Evolutionary conservation across 2,888 invertebrate genomes (phyloP).

Genomic region (Caenorhabditis virilis): DNA sequence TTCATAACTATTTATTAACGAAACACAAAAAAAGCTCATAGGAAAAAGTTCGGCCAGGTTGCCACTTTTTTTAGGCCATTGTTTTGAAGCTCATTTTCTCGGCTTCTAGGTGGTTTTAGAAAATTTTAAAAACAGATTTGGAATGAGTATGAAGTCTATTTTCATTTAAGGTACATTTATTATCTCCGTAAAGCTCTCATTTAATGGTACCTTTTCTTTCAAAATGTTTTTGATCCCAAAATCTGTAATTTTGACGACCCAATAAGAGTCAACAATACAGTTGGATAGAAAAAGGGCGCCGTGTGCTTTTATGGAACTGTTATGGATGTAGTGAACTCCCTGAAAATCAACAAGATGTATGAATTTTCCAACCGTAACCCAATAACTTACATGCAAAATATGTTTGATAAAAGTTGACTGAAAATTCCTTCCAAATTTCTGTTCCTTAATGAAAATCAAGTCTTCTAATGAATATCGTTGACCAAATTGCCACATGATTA

Average conservation of each 20-base stretch:
- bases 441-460: slow-evolving; percentile 43
- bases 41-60: too few species aligned
- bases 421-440: slow-evolving; percentile 52
- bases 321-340: slow-evolving; percentile 51
- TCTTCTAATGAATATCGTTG: slow-evolving; percentile 44
- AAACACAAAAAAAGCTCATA: too few species aligned
- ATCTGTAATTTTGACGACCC: slow-evolving; percentile 55
- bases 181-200: too few species aligned
- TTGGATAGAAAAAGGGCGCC: slow-evolving; percentile 50
- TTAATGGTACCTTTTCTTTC: slow-evolving; percentile 31
- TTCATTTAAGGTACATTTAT: too few species aligned
- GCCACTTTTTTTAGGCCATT: too few species aligned
- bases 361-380: background rate
- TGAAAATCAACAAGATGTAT: slow-evolving; percentile 6
- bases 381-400: slow-evolving; percentile 41
- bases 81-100: too few species aligned
- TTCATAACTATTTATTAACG: too few species aligned
- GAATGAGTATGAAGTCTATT: too few species aligned
- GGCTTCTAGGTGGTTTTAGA: too few species aligned
- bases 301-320: slow-evolving; percentile 43
- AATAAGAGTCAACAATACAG: slow-evolving; percentile 55
- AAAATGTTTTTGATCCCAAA: slow-evolving; percentile 43
- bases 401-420: slow-evolving; percentile 52
- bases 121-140: too few species aligned
- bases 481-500: slow-evolving; percentile 46